Conservation (phyloP, 1,140 invertebrate species). For the Tetramorium parvispinum region DNA sequence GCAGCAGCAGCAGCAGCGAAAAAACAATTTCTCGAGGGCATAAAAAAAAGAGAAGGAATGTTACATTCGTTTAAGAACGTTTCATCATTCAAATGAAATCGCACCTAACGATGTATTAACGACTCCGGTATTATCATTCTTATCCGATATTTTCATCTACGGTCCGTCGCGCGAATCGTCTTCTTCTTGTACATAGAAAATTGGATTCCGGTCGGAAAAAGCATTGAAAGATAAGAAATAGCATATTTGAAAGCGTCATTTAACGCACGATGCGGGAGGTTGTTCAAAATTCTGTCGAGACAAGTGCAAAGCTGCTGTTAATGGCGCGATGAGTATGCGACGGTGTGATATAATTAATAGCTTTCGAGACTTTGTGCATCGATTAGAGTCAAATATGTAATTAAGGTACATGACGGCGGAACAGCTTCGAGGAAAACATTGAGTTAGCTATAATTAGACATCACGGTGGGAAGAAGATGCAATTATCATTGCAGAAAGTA, state of each 20-base stretch:
- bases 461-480: not conserved
- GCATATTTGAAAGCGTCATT: not conserved
- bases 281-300: constrained; percentile 1
- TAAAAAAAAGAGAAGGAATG: not conserved
- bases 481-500: not conserved
- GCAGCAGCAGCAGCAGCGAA: not conserved
- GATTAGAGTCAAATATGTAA: not conserved
- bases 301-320: constrained; percentile 5
- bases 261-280: not conserved
- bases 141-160: constrained; percentile 41
- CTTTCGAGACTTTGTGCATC: not conserved
- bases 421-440: not conserved
- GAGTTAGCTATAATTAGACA: not conserved
- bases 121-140: constrained; percentile 67
- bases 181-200: constrained; percentile 17
- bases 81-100: constrained; percentile 63
- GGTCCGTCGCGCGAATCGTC: not conserved
- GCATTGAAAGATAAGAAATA: not conserved
- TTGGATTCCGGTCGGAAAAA: not conserved
- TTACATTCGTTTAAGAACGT: constrained; percentile 3
- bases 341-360: constrained; percentile 42
- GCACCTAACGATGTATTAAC: constrained; percentile 69
- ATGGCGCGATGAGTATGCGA: constrained; percentile 17
- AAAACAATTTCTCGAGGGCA: not conserved
- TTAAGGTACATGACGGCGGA: not conserved